These are phyloP conservation scores for Sphenodon punctatus DNA, from an alignment of 2,797 vertebrate species.

Conservation along the genomic window DNA sequence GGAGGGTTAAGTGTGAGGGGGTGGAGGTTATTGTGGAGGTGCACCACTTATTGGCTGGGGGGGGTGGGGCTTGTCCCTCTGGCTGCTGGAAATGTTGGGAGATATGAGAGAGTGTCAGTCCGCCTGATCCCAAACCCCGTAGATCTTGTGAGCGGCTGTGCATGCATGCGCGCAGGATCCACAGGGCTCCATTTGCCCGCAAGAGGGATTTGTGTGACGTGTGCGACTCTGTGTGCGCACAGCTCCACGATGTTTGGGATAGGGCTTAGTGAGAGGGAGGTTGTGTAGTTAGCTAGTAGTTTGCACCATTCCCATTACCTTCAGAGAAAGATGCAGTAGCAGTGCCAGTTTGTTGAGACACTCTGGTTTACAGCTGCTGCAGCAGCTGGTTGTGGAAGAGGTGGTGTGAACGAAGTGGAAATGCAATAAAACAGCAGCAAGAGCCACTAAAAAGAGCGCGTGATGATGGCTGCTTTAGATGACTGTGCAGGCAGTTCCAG, in stretches of 20 bases:
- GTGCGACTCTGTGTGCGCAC: background rate
- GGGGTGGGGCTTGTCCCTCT: no score
- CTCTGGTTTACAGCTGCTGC: background rate
- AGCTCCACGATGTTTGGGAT: background rate
- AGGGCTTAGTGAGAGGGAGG: background rate
- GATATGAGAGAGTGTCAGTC: no score
- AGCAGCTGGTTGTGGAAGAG: conserved; percentile 46
- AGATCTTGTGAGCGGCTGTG: no score
- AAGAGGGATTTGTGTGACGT: background rate
- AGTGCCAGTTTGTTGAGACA: background rate
- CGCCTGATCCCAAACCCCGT: no score
- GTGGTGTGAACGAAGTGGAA: background rate
- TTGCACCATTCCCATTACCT: fast-evolving
- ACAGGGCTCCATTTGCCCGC: no score
- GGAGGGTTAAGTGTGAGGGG: no score
- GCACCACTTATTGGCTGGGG: no score
- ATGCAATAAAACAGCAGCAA: background rate
- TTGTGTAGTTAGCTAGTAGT: background rate
- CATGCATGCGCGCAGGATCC: no score
- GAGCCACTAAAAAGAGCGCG: conserved; percentile 20
- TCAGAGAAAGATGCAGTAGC: background rate
- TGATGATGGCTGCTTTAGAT: conserved; percentile 15
- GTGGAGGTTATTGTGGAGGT: no score
- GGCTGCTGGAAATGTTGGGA: no score
- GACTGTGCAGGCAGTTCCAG: background rate